phyloP scores from a whole-genome alignment of 2,797 vertebrate genomes.

The Liparis tanakae region DNA sequence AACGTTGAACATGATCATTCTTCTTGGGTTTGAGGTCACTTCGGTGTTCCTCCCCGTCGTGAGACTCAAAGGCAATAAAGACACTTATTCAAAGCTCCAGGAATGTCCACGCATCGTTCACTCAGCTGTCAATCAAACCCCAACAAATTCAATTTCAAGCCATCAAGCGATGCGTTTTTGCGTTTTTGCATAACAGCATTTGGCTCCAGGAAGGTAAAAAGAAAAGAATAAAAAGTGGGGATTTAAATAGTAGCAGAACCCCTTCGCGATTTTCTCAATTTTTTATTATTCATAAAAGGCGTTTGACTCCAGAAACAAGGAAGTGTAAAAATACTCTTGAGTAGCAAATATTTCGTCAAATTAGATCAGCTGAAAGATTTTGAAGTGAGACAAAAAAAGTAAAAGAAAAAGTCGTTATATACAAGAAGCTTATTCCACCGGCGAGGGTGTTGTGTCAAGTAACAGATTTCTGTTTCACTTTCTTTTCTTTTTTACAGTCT shows the following conservation, averaged over 20 bases:
- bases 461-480: conserved; percentile 78
- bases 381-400: conserved; percentile 63
- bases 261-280: conserved; percentile 32
- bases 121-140: conserved; percentile 29
- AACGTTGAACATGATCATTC: conserved; percentile 57
- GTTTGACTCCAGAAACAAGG: conserved; percentile 56
- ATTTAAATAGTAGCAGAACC: conserved; percentile 50
- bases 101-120: conserved; percentile 75
- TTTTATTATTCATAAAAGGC: conserved; percentile 50
- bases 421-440: conserved; percentile 79
- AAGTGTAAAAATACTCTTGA: conserved; percentile 77
- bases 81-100: conserved; percentile 64
- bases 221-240: not conserved
- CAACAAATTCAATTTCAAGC: conserved; percentile 36
- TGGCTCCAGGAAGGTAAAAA: conserved; percentile 41
- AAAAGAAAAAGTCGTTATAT: conserved; percentile 62
- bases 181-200: conserved; percentile 19
- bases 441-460: conserved; percentile 81
- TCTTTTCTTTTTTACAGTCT: conserved; percentile 57
- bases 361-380: conserved; percentile 66
- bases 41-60: conserved; percentile 22
- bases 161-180: conserved; percentile 16
- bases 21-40: conserved; percentile 53
- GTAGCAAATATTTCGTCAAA: conserved; percentile 63
- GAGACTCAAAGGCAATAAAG: conserved; percentile 54